Percentiles rank a stretch among this genome's conserved stretches.
phyloP scores from a whole-genome alignment of 2,797 vertebrate species.

The Karalla daura region DNA sequence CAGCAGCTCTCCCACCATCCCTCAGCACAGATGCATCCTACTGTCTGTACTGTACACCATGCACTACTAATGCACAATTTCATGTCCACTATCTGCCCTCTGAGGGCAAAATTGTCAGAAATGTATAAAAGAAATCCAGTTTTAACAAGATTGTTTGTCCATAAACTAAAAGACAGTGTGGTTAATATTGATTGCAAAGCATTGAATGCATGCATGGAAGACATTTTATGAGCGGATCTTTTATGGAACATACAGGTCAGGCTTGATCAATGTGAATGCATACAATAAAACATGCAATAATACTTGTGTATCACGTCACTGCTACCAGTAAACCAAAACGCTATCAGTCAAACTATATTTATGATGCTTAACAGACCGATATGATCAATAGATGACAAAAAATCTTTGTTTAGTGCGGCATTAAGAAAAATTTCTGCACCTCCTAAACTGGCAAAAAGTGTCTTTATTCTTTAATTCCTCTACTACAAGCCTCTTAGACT shows the following conservation, averaged over 20 bases:
- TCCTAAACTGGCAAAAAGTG: background rate
- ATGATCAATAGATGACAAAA: background rate
- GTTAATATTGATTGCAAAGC: no score
- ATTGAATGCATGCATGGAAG: no score
- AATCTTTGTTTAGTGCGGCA: background rate
- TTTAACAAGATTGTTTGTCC: background rate
- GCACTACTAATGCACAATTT: background rate
- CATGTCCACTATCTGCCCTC: background rate
- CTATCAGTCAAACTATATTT: background rate
- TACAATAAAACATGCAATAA: no score
- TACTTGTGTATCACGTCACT: no score
- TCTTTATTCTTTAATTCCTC: background rate
- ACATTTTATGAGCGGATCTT: no score
- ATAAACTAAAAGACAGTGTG: no score
- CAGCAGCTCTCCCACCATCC: conserved; percentile 14
- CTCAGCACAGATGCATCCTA: background rate
- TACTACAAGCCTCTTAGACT: background rate
- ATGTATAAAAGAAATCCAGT: no score
- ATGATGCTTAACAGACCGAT: background rate
- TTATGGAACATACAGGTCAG: no score
- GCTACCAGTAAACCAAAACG: no score
- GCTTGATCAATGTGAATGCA: no score
- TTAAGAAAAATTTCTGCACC: background rate
- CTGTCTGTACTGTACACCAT: background rate
- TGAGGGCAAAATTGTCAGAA: no score